These are phyloP conservation scores for Venturia canescens DNA, from an alignment of 1,140 invertebrate species.

Conservation along the genomic window DNA sequence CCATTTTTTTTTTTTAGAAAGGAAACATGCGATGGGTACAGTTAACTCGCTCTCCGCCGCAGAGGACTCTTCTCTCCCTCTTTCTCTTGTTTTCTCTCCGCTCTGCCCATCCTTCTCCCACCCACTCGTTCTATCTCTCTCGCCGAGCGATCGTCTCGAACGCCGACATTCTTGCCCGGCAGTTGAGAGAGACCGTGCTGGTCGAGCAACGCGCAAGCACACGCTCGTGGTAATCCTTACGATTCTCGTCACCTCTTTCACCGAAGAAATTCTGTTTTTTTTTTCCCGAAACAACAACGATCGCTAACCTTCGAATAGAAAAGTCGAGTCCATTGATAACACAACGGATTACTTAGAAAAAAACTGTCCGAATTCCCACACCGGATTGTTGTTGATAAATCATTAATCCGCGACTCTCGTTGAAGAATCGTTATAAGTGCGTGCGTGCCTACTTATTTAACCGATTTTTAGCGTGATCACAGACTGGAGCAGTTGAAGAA, in stretches of 20 bases:
- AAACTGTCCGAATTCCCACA: no score
- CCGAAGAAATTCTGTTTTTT: background rate
- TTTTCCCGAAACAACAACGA: background rate
- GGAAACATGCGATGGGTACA: constrained; percentile 61
- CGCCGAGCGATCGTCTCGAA: constrained; percentile 1
- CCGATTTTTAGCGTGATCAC: constrained; percentile 61
- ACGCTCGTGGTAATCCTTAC: background rate
- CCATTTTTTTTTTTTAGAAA: constrained; percentile 66
- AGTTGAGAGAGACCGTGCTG: constrained; percentile 17
- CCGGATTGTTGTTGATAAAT: background rate
- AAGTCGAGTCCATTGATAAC: no score
- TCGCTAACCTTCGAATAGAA: no score
- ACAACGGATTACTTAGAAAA: no score
- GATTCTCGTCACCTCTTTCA: background rate
- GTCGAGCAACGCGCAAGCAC: constrained; percentile 24
- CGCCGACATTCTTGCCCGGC: constrained; percentile 37
- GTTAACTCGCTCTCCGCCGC: constrained; percentile 60
- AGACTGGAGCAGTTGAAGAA: constrained; percentile 68
- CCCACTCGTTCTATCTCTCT: background rate
- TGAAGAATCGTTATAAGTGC: background rate
- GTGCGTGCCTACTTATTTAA: constrained; percentile 11
- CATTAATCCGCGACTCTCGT: background rate
- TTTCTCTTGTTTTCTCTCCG: background rate
- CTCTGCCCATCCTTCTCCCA: background rate
- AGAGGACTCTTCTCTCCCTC: background rate